phyloP scores from a whole-genome alignment of 1,140 invertebrate genomes.

The Gryon sp. region DNA sequence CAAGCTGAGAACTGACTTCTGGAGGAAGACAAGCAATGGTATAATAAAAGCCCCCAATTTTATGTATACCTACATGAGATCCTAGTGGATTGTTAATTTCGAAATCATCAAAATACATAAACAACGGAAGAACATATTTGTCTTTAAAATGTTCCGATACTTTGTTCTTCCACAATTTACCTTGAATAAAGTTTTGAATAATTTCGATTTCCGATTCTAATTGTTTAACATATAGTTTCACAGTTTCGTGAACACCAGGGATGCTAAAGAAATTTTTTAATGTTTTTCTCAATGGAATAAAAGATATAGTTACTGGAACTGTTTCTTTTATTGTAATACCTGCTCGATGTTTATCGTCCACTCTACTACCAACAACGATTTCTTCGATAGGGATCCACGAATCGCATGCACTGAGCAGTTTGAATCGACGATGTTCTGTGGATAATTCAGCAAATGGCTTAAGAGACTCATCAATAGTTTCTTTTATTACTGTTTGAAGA shows the following conservation, averaged over 20 bases:
- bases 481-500: no score
- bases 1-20: constrained; percentile 30
- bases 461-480: no score
- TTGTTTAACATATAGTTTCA: background rate
- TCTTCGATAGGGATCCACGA: no score
- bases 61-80: constrained; percentile 26
- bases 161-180: constrained; percentile 12
- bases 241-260: background rate
- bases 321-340: no score
- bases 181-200: constrained; percentile 31
- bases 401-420: no score
- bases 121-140: constrained; percentile 29
- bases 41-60: constrained; percentile 38
- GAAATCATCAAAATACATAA: no score
- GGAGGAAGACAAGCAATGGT: constrained; percentile 25
- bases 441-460: no score
- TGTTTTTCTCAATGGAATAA: constrained; percentile 15
- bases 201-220: constrained; percentile 9
- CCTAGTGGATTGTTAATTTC: constrained; percentile 39
- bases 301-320: background rate
- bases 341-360: no score
- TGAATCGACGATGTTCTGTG: no score
- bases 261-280: constrained; percentile 24
- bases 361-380: no score
- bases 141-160: constrained; percentile 10